A percentile compares a stretch with the other conserved stretches of the same genome.
These are phyloP conservation scores for Cavia porcellus DNA, from an alignment of 2,113 vertebrate genomes.

Conservation along the genomic window DNA sequence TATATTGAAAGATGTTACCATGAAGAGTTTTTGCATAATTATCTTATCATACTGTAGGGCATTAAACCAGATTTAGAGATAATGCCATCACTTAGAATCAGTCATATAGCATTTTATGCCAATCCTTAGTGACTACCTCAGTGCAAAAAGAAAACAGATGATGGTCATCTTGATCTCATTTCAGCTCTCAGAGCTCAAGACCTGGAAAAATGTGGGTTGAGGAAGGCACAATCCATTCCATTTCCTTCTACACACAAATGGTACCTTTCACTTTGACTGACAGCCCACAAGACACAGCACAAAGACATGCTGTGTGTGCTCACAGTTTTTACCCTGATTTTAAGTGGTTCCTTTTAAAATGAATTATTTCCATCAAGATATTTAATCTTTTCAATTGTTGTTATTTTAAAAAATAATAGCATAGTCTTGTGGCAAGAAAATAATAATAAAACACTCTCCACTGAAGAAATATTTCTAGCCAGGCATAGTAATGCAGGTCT, in stretches of 20 bases:
- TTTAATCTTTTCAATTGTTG: not conserved
- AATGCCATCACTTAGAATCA: not conserved
- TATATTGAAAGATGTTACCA: not conserved
- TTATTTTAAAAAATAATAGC: not conserved
- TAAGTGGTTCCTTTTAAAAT: conserved; percentile 4
- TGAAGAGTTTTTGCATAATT: conserved; percentile 43
- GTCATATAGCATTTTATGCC: not conserved
- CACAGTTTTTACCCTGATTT: not conserved
- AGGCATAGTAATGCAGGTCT: not conserved
- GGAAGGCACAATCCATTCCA: not conserved
- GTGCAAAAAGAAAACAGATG: not conserved
- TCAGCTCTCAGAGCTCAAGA: not conserved
- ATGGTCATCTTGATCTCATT: not conserved
- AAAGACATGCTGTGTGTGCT: not conserved
- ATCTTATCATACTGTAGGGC: not conserved
- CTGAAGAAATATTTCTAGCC: not conserved
- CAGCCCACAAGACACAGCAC: not conserved
- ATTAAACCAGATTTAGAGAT: conserved; percentile 8
- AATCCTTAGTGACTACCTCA: not conserved
- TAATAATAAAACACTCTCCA: not conserved
- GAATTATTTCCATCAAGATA: not conserved
- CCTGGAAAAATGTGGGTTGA: not conserved
- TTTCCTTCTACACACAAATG: not conserved
- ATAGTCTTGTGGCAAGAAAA: not conserved
- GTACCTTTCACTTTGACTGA: not conserved